Conservation (phyloP, 2,797 vertebrate species). For the Crenuchus spilurus region DNA sequence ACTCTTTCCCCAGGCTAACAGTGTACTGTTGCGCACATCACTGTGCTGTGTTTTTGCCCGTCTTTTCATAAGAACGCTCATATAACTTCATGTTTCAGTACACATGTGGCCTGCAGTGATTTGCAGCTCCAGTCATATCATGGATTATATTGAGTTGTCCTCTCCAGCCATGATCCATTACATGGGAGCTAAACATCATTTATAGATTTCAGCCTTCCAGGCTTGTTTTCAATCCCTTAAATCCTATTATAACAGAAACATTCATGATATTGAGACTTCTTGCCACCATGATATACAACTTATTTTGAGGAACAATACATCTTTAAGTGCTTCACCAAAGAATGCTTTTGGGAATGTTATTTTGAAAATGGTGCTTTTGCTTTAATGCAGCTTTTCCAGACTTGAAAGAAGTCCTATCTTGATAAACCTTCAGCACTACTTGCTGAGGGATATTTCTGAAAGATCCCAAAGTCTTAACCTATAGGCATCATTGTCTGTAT, state of each 20-base stretch:
- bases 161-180: not conserved
- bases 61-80: not conserved
- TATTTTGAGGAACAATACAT: too few species aligned
- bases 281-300: too few species aligned
- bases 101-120: slow-evolving; percentile 4
- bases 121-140: not conserved
- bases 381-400: too few species aligned
- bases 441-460: too few species aligned
- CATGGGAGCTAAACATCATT: not conserved
- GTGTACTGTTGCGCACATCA: not conserved
- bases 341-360: too few species aligned
- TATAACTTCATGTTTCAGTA: slow-evolving; percentile 14
- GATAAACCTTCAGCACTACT: too few species aligned
- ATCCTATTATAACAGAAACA: not conserved
- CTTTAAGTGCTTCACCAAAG: too few species aligned
- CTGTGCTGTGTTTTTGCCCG: not conserved
- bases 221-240: not conserved
- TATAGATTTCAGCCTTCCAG: not conserved
- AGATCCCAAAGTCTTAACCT: too few species aligned
- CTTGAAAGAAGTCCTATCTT: too few species aligned
- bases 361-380: too few species aligned
- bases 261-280: not conserved
- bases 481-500: too few species aligned
- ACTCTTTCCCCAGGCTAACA: slow-evolving; percentile 26
- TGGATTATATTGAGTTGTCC: not conserved